Evolutionary conservation across 2,797 vertebrate genomes (phyloP).

Genomic region (Xenopus petersii): DNA sequence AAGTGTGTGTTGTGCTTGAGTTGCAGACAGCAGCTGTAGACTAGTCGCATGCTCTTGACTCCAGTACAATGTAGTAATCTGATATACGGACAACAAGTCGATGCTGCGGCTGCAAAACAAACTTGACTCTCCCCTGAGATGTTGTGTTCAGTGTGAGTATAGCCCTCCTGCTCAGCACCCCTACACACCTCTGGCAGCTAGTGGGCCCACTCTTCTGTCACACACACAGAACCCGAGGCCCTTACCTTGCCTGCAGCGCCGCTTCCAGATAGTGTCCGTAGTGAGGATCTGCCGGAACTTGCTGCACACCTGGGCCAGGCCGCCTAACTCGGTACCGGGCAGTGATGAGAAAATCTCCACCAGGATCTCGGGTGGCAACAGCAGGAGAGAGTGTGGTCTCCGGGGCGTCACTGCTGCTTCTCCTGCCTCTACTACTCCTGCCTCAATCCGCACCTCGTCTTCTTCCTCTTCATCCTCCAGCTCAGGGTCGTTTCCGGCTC

Average conservation of each 20-base stretch:
- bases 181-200: too few species aligned
- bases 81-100: too few species aligned
- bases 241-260: constrained; percentile 86
- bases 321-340: constrained; percentile 83
- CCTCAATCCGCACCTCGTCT: constrained; percentile 51
- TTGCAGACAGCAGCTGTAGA: too few species aligned
- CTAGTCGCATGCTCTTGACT: too few species aligned
- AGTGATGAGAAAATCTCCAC: constrained; percentile 88
- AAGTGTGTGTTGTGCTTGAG: too few species aligned
- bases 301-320: constrained; percentile 83
- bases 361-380: constrained; percentile 87
- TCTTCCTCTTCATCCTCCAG: constrained; percentile 69
- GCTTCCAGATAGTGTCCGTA: constrained; percentile 93
- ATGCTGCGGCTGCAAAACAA: too few species aligned
- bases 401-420: constrained; percentile 40
- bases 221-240: neutral
- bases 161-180: too few species aligned
- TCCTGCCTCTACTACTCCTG: constrained; percentile 14
- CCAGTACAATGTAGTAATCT: too few species aligned
- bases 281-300: constrained; percentile 87
- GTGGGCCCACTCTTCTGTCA: too few species aligned
- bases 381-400: constrained; percentile 73
- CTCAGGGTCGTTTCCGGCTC: constrained; percentile 75
- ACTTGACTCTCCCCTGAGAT: too few species aligned
- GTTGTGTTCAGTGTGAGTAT: too few species aligned